Percentiles rank a stretch among this genome's conserved stretches.
Evolutionary conservation across 2,113 vertebrate species (phyloP).

Genomic region (Penelope pileata): DNA sequence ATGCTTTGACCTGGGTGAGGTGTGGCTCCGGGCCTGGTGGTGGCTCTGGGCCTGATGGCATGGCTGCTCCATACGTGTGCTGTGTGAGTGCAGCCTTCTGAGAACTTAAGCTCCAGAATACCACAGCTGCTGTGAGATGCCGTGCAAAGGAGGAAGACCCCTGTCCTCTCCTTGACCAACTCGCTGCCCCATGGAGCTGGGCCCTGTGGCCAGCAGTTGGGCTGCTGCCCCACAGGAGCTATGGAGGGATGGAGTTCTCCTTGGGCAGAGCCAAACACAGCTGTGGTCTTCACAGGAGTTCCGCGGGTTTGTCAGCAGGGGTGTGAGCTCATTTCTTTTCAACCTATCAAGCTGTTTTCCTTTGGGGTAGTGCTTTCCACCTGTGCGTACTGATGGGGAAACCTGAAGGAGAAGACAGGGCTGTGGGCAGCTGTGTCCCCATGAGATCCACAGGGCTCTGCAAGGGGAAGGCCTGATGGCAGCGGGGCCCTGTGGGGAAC

Average conservation of each 20-base stretch:
- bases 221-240: background rate
- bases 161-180: fast-evolving
- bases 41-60: too few relatives aligned
- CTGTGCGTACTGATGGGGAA: too few relatives aligned
- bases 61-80: background rate
- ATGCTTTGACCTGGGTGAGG: background rate
- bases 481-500: too few relatives aligned
- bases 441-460: background rate
- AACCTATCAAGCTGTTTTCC: background rate
- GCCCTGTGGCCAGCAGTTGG: fast-evolving
- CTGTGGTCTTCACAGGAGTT: background rate
- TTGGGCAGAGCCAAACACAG: background rate
- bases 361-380: background rate
- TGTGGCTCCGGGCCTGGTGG: background rate
- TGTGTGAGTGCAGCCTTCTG: background rate
- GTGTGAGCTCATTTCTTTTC: background rate
- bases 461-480: too few relatives aligned
- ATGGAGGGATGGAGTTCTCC: background rate
- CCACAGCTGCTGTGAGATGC: background rate
- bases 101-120: fast-evolving
- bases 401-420: background rate
- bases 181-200: background rate
- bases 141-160: background rate
- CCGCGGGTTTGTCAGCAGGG: background rate
- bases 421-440: fast-evolving